Percentiles rank a stretch among this genome's conserved stretches.
Conservation (phyloP, 2,113 vertebrate species). For the Equus przewalskii region DNA sequence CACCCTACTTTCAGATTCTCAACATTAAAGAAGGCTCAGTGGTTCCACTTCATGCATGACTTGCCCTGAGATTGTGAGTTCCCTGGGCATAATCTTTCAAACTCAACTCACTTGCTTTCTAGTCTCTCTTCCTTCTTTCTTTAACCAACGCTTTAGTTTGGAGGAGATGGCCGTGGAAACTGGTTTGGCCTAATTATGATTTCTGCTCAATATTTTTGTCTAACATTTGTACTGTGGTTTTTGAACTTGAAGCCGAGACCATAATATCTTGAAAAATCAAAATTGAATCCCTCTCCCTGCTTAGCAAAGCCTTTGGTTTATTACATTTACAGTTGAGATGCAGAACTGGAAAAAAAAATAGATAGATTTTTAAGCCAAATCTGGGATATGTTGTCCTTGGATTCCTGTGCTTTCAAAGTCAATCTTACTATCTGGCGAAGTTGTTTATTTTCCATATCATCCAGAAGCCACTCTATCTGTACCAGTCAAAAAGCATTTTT, state of each 20-base stretch:
- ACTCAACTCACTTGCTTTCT: background rate
- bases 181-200: background rate
- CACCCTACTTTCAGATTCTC: background rate
- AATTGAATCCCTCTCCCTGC: background rate
- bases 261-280: conserved; percentile 48
- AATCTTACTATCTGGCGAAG: background rate
- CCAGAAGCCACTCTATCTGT: background rate
- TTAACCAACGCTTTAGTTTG: background rate
- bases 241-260: conserved; percentile 38
- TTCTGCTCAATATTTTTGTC: background rate
- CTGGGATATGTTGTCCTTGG: background rate
- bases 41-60: background rate
- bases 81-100: background rate
- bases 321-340: conserved; percentile 1
- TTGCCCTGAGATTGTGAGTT: background rate
- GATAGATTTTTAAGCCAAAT: background rate
- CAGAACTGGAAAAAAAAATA: background rate
- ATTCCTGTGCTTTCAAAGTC: background rate
- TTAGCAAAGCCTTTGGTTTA: conserved; percentile 51
- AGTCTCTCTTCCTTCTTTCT: background rate
- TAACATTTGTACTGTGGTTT: background rate
- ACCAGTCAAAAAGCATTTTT: background rate
- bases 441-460: background rate
- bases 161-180: background rate
- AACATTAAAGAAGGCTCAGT: background rate